Percentiles rank a stretch among this genome's conserved stretches.
These are phyloP conservation scores for Altica lythri DNA, from an alignment of 2,888 invertebrate species.

Conservation along the genomic window DNA sequence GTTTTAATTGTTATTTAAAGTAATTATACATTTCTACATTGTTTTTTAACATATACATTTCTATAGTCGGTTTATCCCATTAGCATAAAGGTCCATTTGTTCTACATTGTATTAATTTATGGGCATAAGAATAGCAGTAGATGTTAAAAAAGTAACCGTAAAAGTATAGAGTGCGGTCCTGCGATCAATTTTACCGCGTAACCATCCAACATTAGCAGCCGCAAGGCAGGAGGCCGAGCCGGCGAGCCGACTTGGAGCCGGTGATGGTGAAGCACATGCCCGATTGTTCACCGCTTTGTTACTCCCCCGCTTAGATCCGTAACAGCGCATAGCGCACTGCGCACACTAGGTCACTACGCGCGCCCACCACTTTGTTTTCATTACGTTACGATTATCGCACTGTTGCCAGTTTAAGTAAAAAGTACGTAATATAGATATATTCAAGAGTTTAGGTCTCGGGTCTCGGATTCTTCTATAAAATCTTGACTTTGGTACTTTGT, in stretches of 20 bases:
- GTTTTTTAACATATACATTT: no score
- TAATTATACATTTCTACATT: no score
- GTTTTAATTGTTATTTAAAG: no score
- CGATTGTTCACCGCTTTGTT: conserved; percentile 44
- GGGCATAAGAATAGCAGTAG: no score
- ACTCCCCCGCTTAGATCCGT: conserved; percentile 50
- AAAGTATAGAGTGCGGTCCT: conserved; percentile 16
- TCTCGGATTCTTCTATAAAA: no score
- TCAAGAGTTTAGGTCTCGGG: no score
- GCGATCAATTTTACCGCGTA: conserved; percentile 27
- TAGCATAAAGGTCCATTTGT: no score
- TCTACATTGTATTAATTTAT: no score
- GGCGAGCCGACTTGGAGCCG: conserved; percentile 42
- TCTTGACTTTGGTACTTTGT: no score
- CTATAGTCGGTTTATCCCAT: no score
- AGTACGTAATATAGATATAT: no score
- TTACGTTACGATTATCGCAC: conserved; percentile 32
- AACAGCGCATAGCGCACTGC: conserved; percentile 51
- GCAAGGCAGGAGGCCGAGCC: conserved; percentile 45
- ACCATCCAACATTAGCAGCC: conserved; percentile 37
- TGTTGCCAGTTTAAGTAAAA: conserved; percentile 1
- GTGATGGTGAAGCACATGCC: conserved; percentile 45
- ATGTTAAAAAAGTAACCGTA: no score
- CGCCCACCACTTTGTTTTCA: conserved; percentile 41
- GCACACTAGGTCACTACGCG: conserved; percentile 51